Evolutionary conservation across 2,113 vertebrate genomes (phyloP).

Genomic region (Phylloscopus trochiloides): DNA sequence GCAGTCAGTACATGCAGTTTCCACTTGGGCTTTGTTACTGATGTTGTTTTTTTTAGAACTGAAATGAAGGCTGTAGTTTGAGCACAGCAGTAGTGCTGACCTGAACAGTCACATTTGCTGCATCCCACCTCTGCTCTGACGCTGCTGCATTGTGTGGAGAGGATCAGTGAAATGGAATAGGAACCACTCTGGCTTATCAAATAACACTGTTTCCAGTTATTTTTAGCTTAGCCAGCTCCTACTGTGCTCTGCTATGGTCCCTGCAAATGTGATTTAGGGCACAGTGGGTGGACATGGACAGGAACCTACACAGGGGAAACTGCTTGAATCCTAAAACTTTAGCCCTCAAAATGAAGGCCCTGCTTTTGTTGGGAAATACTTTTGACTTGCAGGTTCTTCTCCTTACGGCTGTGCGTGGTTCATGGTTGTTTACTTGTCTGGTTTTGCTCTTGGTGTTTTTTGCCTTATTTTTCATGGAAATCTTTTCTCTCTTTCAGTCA

Average conservation of each 20-base stretch:
- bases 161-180: not conserved
- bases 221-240: not conserved
- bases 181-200: not conserved
- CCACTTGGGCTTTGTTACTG: not conserved
- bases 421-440: not conserved
- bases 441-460: not conserved
- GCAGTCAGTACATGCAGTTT: not conserved
- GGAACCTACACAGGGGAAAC: not conserved
- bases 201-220: not conserved
- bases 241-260: not conserved
- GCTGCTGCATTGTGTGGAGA: not conserved
- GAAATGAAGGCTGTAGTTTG: not conserved
- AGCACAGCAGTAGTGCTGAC: constrained; percentile 12
- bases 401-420: not conserved
- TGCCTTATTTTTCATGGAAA: not conserved
- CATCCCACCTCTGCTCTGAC: not conserved
- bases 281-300: not conserved
- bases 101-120: not conserved
- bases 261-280: not conserved
- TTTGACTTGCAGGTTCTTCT: not conserved
- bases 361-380: not conserved
- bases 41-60: not conserved
- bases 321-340: not conserved
- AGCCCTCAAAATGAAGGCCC: not conserved
- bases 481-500: not conserved